A percentile compares a stretch with the other conserved stretches of the same genome.
These are phyloP conservation scores for Catocala fraxini DNA, from an alignment of 2,888 invertebrate genomes.

Conservation along the genomic window DNA sequence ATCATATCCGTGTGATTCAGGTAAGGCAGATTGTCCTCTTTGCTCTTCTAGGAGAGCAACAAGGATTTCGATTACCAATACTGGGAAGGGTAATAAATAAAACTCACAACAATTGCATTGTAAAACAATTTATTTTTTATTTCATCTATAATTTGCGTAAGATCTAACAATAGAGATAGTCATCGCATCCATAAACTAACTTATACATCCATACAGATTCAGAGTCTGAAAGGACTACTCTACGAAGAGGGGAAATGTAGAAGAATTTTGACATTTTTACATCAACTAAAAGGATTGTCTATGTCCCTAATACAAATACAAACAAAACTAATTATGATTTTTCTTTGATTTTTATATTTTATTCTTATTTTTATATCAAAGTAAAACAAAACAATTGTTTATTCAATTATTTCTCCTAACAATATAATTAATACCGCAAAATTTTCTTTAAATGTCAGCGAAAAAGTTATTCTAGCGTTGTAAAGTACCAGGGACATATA, in stretches of 20 bases:
- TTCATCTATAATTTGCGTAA: conserved; percentile 54
- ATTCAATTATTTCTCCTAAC: too few species aligned
- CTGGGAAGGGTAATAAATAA: conserved; percentile 18
- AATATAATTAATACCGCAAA: too few species aligned
- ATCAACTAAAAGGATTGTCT: conserved; percentile 19
- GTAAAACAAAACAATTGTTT: too few species aligned
- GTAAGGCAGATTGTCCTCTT: too few species aligned
- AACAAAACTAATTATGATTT: neutral
- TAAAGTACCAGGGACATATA: conserved; percentile 38
- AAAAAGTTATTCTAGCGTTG: neutral
- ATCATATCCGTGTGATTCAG: too few species aligned
- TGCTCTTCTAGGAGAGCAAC: too few species aligned
- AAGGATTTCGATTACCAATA: too few species aligned
- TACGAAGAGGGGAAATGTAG: conserved; percentile 30
- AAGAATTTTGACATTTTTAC: conserved; percentile 20
- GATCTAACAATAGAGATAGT: conserved; percentile 50
- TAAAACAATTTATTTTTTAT: conserved; percentile 58
- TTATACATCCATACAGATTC: conserved; percentile 14
- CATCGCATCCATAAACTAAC: conserved; percentile 16
- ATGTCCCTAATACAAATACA: conserved; percentile 13
- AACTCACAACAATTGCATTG: conserved; percentile 37
- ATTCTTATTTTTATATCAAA: too few species aligned
- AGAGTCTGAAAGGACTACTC: conserved; percentile 21
- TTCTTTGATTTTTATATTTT: too few species aligned
- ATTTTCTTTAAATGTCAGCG: too few species aligned